phyloP scores from a whole-genome alignment of 2,888 invertebrate genomes.

The Meiosimyza platycephala region DNA sequence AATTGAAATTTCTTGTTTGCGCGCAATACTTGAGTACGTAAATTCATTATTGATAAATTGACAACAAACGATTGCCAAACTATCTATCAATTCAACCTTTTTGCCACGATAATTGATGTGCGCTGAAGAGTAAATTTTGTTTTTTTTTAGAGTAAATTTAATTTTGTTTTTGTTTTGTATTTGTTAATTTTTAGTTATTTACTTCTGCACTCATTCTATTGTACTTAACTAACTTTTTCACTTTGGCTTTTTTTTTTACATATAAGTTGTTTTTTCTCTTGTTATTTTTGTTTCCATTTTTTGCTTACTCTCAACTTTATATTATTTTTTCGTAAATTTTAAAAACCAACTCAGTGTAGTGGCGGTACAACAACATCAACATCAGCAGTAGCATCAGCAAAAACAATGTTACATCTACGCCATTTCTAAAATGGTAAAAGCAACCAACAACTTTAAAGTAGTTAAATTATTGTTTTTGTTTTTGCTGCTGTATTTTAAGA shows the following conservation, averaged over 20 bases:
- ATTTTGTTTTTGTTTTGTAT: background rate
- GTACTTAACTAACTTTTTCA: background rate
- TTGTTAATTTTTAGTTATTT: background rate
- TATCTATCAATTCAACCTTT: background rate
- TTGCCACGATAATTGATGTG: background rate
- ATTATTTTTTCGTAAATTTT: background rate
- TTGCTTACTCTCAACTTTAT: background rate
- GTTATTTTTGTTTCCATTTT: background rate
- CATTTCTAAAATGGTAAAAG: conserved; percentile 26
- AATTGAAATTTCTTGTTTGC: conserved; percentile 22
- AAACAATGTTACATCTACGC: conserved; percentile 1
- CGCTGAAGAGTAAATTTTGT: background rate
- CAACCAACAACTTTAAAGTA: conserved; percentile 24
- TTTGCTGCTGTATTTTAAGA: conserved; percentile 9
- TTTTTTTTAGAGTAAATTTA: background rate
- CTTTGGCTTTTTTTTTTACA: background rate
- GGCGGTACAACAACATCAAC: no score
- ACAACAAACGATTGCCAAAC: background rate
- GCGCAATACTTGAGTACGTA: conserved; percentile 11
- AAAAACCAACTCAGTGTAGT: background rate
- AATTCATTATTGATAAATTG: conserved; percentile 28
- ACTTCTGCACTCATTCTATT: background rate
- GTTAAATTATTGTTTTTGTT: background rate
- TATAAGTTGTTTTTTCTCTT: background rate
- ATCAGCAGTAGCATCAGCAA: background rate